These are phyloP conservation scores for Sylvietta virens DNA, from an alignment of 2,113 vertebrate species.

Conservation along the genomic window DNA sequence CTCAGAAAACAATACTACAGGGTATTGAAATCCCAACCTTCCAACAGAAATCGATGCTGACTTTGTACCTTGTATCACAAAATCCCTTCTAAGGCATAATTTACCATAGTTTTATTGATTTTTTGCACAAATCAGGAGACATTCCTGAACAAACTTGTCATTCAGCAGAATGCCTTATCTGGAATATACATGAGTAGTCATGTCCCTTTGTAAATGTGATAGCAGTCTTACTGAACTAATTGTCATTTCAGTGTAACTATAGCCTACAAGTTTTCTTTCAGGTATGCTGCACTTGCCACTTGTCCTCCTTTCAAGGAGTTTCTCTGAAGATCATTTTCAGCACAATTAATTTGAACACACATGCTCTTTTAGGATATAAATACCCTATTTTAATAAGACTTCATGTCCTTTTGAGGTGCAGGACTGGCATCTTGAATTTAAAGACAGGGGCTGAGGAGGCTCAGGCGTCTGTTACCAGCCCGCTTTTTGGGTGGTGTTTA, in stretches of 20 bases:
- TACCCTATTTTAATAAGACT: not conserved
- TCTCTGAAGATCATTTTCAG: not conserved
- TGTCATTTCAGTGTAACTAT: not conserved
- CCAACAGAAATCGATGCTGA: not conserved
- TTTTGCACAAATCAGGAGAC: not conserved
- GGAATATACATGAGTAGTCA: not conserved
- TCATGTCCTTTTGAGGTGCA: not conserved
- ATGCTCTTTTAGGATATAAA: not conserved
- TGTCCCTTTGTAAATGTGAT: not conserved
- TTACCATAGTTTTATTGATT: constrained; percentile 1
- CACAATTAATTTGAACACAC: not conserved
- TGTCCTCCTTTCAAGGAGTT: not conserved
- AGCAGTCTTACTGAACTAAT: not conserved
- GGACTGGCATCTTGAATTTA: not conserved
- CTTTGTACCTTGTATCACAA: not conserved
- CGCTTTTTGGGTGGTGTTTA: not conserved
- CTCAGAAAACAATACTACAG: not conserved
- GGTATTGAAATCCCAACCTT: not conserved
- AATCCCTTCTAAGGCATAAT: not conserved
- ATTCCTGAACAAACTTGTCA: not conserved
- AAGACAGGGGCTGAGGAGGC: not conserved
- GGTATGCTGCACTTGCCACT: not conserved
- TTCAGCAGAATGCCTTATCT: not conserved
- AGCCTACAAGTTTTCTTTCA: not conserved
- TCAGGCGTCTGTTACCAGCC: not conserved